Base-by-base conservation (phyloP, 2,113 vertebrate genomes). In the Nerophis ophidion region DNA sequence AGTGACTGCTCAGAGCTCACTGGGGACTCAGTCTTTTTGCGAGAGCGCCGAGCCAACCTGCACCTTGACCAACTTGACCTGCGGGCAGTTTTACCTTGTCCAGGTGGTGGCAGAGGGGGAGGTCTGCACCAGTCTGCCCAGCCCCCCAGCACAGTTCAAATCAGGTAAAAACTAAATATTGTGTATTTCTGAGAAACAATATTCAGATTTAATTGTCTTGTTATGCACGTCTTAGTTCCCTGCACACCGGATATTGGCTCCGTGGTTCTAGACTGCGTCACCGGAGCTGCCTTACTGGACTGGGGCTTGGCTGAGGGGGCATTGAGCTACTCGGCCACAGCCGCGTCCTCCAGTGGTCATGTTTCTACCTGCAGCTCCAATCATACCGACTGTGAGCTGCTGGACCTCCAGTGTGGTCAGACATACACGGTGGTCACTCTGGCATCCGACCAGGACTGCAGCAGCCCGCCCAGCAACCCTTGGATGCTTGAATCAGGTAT, bases 121-220 rank as follows among this genome's bases (percentile, higher is more conserved):
- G 0, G 67, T 75, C 44, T 92, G 90, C 67, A 84, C 87, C 12
- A 89, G 89, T 76, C 63, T 88, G 56, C 86, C 83, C 11, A 91
- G 89, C 66, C 50, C 65, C 38, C 17, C 63, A 5, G 44, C 45
- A 38, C 2, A 49, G 6, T 70, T 92, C 46, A 14, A 60, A 0
- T 83, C 91, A 87, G 90, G 91, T 92, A 80, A 17, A 42, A 61
- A 5, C 50, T 8, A 17, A 7, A 11, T 54, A 54, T 54, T 35
- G 40, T 42, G 40, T 11, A 42, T 8, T 8, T 8, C 38, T 7
- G 36, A 36, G 5, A 36, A 36, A 53, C 6, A 33, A 14, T 34
- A 33, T 54, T 26, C 19, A 13, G 4, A 34, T 52, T 14, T 8
- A 7, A 13, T 19, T 14, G 36, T 10, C 16, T 11, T 52, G 34